Evolutionary conservation across 2,113 vertebrate species (phyloP), one percentile per base, ranked within the genome.

Genomic region (Mus musculus): DNA sequence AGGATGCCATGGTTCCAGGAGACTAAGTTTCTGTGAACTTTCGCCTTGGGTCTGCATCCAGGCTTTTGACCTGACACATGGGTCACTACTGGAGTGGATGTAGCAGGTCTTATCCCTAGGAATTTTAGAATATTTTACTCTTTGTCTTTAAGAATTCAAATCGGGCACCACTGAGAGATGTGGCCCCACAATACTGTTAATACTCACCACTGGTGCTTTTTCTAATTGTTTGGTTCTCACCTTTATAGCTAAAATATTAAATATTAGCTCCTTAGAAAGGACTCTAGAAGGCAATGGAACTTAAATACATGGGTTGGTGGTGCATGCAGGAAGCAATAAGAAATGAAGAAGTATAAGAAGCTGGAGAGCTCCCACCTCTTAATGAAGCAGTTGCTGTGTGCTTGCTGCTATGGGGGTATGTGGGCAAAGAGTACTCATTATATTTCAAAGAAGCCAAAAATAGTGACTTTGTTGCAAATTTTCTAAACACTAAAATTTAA

Each of bases 361-460:
- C 33, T 20, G 2, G 36, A 91, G 28, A n/a, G 59, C 24, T 59
- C 36, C 33, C 10, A 39, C 4, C 6, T 59, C 39, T 76, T 49
- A 65, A 78, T 71, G 26, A 87, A 67, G 65, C 26, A 89, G 61
- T 46, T 91, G 52, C 42, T 75, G 24, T 42, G 9, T 12, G 59
- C 20, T 33, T n/a, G 17, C 39, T 90, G 8, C 52, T 56, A 76
- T 69, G 67, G 12, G 61, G 39, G 20, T 14, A 65, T 39, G n/a
- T 16, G 52, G n/a, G 13, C 24, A 67, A 5, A 80, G 33, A 39
- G 24, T 63, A 0, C 2, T 28, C 63, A 67, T 65, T n/a, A 46
- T 46, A 46, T 92, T 86, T 85, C 88, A 72, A 89, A 96, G 3
- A 81, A 81, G 12, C 73, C 46, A 91, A 52, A 85, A 86, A 63